Evolutionary conservation across 2,888 invertebrate species (phyloP), one percentile per base, ranked within the genome.

Genomic region (Heterodera filipjevi): DNA sequence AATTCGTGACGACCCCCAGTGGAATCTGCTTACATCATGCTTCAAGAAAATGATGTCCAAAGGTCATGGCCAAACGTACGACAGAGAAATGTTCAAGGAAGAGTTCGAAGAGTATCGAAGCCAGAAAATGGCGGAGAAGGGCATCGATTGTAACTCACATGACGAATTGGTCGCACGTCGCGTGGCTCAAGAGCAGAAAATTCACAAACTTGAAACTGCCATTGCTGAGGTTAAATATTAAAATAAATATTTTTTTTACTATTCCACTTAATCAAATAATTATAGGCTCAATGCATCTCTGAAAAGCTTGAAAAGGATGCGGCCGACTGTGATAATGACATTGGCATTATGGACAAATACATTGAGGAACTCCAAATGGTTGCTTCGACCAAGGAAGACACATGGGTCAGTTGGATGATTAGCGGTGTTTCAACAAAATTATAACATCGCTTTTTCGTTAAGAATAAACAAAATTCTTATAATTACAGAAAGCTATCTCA

Each of bases 1-100:
- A 68, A 49, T 75, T 6, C 44, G 64, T 22, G 75, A 75, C 10
- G 32, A 75, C 22, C 49, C 66, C 19, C 66, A 75, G 30, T 75
- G 75, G 64, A 19, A 64, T 16, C 59, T 75, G 33, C 30, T 66
- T 14, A 44, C 46, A 3, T 59, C 75, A 2, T 75, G 75, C 68
- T 75, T 53, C 3, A 75, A 75, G 59, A 53, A 64, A 16, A 8
- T n/a, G 8, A 6, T 27, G 59, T 10, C 59, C 59, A 59, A 59
- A 27, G 59, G 59, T 5, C 59, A n/a, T 27, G 59, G n/a, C 27
- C 59, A 59, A 27, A 3, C 59, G 27, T 68, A 19, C 14, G 33
- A 44, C 33, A 27, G 64, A 64, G 22, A 22, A 1, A 10, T 32
- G 8, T 75, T 75, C 46, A 64, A 32, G 8, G 32, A 44, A 2